A percentile compares a stretch with the other conserved stretches of the same genome.
phyloP scores from a whole-genome alignment of 2,797 vertebrate genomes.

The Gymnothorax reevesii region DNA sequence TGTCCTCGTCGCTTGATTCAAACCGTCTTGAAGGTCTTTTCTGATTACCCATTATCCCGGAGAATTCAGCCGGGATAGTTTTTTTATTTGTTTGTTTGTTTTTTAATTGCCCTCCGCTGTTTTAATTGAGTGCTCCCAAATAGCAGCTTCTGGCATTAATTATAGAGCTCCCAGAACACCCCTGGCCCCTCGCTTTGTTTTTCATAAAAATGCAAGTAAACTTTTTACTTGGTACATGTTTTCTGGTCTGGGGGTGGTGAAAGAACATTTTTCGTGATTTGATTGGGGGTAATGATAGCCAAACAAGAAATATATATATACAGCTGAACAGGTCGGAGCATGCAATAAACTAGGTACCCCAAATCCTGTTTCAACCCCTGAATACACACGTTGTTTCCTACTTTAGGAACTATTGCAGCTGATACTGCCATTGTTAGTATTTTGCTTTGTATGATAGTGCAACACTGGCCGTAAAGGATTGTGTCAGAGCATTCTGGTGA shows the following conservation, averaged over 20 bases:
- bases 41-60: background rate
- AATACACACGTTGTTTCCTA: background rate
- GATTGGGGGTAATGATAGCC: background rate
- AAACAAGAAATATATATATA: background rate
- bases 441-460: background rate
- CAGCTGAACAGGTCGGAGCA: background rate
- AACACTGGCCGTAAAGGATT: background rate
- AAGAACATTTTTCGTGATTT: background rate
- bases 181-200: background rate
- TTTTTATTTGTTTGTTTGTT: background rate
- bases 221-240: background rate
- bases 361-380: background rate
- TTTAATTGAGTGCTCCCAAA: conserved; percentile 7
- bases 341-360: background rate
- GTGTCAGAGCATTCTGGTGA: background rate
- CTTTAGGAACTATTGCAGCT: background rate
- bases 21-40: background rate
- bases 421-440: background rate
- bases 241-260: background rate
- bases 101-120: background rate
- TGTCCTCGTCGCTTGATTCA: background rate
- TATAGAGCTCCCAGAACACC: background rate
- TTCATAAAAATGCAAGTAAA: background rate
- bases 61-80: background rate
- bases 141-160: background rate